A percentile compares a stretch with the other conserved stretches of the same genome.
phyloP scores from a whole-genome alignment of 1,140 invertebrate species.

The Pseudomyrmex flavicornis region DNA sequence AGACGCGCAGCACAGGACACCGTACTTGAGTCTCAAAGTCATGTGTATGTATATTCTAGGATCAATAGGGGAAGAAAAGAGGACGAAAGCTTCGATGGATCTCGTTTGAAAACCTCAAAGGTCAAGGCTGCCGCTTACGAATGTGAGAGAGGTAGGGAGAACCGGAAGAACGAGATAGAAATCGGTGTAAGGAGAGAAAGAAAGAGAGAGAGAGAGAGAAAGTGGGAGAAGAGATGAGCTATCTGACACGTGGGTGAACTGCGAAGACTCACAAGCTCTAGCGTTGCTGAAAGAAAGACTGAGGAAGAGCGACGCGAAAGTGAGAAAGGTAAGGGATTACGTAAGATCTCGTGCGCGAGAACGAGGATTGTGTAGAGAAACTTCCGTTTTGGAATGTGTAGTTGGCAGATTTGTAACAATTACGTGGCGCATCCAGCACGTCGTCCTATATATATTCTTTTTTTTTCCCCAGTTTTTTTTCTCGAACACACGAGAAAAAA shows the following conservation, averaged over 20 bases:
- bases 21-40: background rate
- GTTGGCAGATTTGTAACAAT: constrained; percentile 48
- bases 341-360: constrained; percentile 39
- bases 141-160: background rate
- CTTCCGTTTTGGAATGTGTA: constrained; percentile 42
- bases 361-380: constrained; percentile 58
- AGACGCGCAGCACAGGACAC: background rate
- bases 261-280: constrained; percentile 54
- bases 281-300: background rate
- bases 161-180: constrained; percentile 18
- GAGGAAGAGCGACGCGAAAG: constrained; percentile 58
- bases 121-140: constrained; percentile 64
- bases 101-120: constrained; percentile 53
- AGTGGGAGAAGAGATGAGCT: constrained; percentile 6
- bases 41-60: constrained; percentile 27
- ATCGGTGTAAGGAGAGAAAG: background rate
- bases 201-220: background rate
- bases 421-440: background rate
- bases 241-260: constrained; percentile 62
- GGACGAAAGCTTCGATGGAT: constrained; percentile 47
- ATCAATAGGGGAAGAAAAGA: constrained; percentile 50
- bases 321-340: constrained; percentile 65
- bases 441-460: background rate
- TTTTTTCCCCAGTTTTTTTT: too few relatives aligned
- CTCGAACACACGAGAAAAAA: too few relatives aligned